phyloP scores from a whole-genome alignment of 2,113 vertebrate genomes.

The Apeltes quadracus region DNA sequence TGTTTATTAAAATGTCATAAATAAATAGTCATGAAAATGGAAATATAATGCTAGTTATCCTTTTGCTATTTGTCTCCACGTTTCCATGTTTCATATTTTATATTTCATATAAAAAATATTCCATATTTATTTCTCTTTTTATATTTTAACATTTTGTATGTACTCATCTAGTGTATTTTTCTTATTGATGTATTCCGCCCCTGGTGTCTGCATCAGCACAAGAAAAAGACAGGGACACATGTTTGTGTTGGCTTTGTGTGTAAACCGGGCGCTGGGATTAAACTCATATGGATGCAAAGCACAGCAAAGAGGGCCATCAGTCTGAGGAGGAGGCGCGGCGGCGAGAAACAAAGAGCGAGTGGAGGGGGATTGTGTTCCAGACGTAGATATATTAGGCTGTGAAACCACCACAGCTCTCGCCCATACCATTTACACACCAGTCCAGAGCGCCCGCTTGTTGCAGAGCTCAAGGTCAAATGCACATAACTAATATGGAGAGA shows the following conservation, averaged over 20 bases:
- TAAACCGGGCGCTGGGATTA: constrained; percentile 27
- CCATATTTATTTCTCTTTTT: background rate
- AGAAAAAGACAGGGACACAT: constrained; percentile 13
- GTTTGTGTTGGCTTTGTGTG: constrained; percentile 32
- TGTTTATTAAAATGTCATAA: background rate
- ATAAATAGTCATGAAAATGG: background rate
- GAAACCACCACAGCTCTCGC: constrained; percentile 52
- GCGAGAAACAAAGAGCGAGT: constrained; percentile 23
- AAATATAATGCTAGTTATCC: too few species aligned
- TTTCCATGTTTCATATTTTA: background rate
- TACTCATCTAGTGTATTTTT: background rate
- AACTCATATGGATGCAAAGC: constrained; percentile 65
- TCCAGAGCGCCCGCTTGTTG: constrained; percentile 52
- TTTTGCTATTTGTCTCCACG: background rate
- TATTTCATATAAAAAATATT: too few species aligned
- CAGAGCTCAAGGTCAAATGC: constrained; percentile 74
- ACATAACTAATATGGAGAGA: constrained; percentile 58
- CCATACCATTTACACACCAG: constrained; percentile 64
- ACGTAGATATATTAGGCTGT: constrained; percentile 66
- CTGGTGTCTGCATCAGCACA: background rate
- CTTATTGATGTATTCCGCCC: background rate
- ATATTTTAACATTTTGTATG: background rate
- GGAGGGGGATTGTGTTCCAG: constrained; percentile 20
- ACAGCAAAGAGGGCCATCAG: constrained; percentile 42
- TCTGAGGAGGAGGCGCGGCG: constrained; percentile 39